Evolutionary conservation across 1,140 invertebrate species (phyloP), one percentile per base, ranked within the genome.

Genomic region (Uloborus diversus): DNA sequence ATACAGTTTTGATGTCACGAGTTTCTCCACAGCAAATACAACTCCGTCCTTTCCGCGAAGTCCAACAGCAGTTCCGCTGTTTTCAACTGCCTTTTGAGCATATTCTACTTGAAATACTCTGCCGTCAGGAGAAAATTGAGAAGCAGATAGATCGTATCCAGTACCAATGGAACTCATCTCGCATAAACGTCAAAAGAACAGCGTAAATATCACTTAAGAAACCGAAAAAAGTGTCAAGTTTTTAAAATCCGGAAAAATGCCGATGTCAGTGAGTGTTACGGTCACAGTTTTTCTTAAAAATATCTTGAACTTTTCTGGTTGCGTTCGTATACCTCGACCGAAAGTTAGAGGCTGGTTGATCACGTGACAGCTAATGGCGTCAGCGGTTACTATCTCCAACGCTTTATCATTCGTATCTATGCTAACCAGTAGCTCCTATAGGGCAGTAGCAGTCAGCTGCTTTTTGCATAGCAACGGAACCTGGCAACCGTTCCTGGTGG

Each of bases 71-170:
- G 97, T 99, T 7, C 97, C 97, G 86, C 96, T 98, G 84, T 98
- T 99, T 89, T 99, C 98, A 2, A 99, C 97, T 17, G 98, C 98
- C 89, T 99, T 99, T 65, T 95, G 93, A 28, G 98, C 98, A 89
- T 99, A 99, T 90, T 99, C 98, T 1, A 99, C 96, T 92, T 99
- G 97, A 89, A 99, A 99, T 61, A 99, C 96, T 84, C 96, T 89
- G 17, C 98, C 98, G 88, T 99, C 98, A 13, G 98, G 98, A 13
- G 97, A 99, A 89, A 99, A 99, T 89, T 99, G 98, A 20, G 98
- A 99, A 11, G 98, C 98, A 80, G 97, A 99, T 82, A 99, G 90
- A 91, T 99, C 98, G 87, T 99, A 99, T 3, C 73, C 73, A 14
- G 73, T 78, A 5, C 73, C 73, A 17, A 78, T 78, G 7, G 73